A percentile compares a stretch with the other conserved stretches of the same genome.
These are phyloP conservation scores for Blastomussa wellsi DNA, from an alignment of 92 coral and sea anemone genomes.

Conservation along the genomic window DNA sequence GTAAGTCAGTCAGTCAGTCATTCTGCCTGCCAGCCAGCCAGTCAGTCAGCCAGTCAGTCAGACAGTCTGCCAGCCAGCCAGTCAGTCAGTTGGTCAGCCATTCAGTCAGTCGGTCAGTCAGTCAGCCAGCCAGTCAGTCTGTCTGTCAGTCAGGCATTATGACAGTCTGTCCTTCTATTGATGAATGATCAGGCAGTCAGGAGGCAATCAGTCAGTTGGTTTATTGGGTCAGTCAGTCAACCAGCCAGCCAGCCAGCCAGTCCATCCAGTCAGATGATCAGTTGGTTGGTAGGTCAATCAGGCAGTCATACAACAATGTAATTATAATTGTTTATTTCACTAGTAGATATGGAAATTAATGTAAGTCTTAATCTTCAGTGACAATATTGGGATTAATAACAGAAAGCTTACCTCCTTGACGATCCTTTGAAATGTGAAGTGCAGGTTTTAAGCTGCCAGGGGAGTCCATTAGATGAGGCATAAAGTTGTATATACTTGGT, in stretches of 20 bases:
- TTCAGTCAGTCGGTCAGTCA: neutral
- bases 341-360: too few species aligned
- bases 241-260: too few species aligned
- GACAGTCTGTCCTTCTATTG: too few species aligned
- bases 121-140: neutral
- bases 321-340: too few species aligned
- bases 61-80: neutral
- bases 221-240: too few species aligned
- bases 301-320: too few species aligned
- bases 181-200: too few species aligned
- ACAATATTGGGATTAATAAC: neutral
- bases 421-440: conserved; percentile 72
- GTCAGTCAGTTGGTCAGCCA: neutral
- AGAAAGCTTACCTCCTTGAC: conserved; percentile 81
- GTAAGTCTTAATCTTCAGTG: neutral
- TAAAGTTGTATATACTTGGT: conserved; percentile 91
- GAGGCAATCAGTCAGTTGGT: too few species aligned
- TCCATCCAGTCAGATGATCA: too few species aligned
- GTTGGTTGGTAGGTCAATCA: too few species aligned
- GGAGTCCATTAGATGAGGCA: conserved; percentile 95
- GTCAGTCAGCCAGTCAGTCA: neutral
- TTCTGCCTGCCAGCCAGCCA: neutral
- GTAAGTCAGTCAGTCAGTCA: neutral
- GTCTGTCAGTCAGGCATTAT: neutral
- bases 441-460: conserved; percentile 82